These are phyloP conservation scores for Porites evermanni DNA, from an alignment of 92 coral and sea anemone genomes.

Conservation along the genomic window DNA sequence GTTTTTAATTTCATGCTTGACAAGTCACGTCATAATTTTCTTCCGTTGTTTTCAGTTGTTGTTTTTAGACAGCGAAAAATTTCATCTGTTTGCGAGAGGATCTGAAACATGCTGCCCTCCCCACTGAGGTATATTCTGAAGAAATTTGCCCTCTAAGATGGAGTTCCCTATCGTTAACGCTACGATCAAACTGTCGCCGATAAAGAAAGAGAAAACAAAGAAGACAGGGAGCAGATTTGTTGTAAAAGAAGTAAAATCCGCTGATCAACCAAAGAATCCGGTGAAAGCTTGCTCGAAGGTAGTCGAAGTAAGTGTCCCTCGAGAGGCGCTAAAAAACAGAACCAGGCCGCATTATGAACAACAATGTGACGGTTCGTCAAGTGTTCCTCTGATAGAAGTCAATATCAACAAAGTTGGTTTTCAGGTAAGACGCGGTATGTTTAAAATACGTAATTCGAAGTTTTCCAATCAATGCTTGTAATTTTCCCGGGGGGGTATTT, in stretches of 20 bases:
- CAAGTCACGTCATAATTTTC: constrained; percentile 41
- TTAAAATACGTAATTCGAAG: too few species aligned
- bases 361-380: constrained; percentile 13
- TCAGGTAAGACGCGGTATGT: constrained; percentile 45
- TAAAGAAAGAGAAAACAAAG: constrained; percentile 14
- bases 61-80: constrained; percentile 5
- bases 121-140: neutral
- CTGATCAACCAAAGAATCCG: constrained; percentile 12
- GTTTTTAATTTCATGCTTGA: constrained; percentile 47
- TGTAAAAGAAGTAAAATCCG: constrained; percentile 48
- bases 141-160: constrained; percentile 10
- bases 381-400: constrained; percentile 69
- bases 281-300: constrained; percentile 30
- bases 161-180: constrained; percentile 41
- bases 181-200: constrained; percentile 39
- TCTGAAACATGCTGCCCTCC: neutral
- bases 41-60: constrained; percentile 15
- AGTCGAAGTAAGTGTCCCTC: constrained; percentile 69
- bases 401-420: constrained; percentile 66
- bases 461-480: too few species aligned
- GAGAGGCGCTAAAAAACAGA: constrained; percentile 51
- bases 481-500: too few species aligned
- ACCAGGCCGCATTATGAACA: constrained; percentile 40
- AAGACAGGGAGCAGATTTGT: constrained; percentile 33
- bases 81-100: constrained; percentile 26